Percentiles rank a stretch among this genome's conserved stretches.
phyloP scores from a whole-genome alignment of 2,797 vertebrate genomes.

The Neosalanx taihuensis region DNA sequence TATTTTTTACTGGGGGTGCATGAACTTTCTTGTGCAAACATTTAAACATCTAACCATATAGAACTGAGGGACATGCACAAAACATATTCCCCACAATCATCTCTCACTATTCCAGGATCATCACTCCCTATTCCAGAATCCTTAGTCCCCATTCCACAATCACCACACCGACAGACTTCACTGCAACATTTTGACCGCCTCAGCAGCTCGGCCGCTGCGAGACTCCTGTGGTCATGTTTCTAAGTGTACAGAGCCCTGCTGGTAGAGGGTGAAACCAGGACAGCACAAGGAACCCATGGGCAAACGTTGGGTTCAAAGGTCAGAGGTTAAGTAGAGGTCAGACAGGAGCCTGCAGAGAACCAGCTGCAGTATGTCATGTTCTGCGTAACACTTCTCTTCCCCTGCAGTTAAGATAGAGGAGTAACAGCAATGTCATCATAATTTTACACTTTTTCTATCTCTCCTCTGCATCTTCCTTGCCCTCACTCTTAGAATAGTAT shows the following conservation, averaged over 20 bases:
- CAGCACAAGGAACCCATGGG: not conserved
- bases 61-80: too few species aligned
- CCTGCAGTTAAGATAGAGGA: not conserved
- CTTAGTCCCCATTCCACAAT: not conserved
- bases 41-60: too few species aligned
- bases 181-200: not conserved
- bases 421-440: not conserved
- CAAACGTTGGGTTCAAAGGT: not conserved
- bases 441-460: not conserved
- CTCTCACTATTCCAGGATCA: too few species aligned
- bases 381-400: not conserved
- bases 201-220: slow-evolving; percentile 1
- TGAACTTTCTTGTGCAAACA: too few species aligned
- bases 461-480: not conserved
- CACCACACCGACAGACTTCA: not conserved
- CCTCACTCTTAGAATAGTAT: not conserved
- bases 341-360: not conserved
- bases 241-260: not conserved
- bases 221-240: not conserved
- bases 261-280: not conserved
- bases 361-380: not conserved
- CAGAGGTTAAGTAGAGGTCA: slow-evolving; percentile 12
- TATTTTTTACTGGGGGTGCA: too few species aligned
- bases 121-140: too few species aligned
- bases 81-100: too few species aligned